Evolutionary conservation across 2,888 invertebrate genomes (phyloP).

Genomic region (Ophioninae sp.): DNA sequence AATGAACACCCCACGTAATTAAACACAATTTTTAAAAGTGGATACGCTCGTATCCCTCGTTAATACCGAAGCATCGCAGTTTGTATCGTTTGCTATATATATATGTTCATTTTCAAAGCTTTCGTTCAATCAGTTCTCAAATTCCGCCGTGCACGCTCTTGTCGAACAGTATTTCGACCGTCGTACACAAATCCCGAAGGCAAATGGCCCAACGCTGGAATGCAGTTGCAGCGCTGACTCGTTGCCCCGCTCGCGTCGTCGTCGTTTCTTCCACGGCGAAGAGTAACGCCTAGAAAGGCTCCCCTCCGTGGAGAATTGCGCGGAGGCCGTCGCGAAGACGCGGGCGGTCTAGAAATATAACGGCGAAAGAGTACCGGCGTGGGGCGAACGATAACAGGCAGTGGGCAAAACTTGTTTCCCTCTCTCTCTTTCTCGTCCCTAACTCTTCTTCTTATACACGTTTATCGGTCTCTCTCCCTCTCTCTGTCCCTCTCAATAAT

Average conservation of each 20-base stretch:
- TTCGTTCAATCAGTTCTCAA: no score
- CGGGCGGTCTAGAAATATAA: conserved; percentile 19
- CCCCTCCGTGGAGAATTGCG: conserved; percentile 51
- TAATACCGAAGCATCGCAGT: no score
- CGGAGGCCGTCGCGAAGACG: conserved; percentile 34
- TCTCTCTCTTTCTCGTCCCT: conserved; percentile 43
- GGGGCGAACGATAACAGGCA: conserved; percentile 57
- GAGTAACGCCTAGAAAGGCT: not conserved
- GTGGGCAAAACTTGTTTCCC: conserved; percentile 39
- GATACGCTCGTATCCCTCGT: no score
- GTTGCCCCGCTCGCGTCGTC: not conserved
- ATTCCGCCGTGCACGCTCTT: no score
- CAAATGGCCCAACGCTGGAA: conserved; percentile 20
- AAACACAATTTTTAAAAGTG: no score
- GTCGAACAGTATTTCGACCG: not conserved
- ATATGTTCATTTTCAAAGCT: no score
- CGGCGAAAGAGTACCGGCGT: conserved; percentile 30
- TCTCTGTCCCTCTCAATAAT: conserved; percentile 68
- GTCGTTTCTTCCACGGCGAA: not conserved
- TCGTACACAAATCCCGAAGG: not conserved
- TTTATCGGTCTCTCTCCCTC: conserved; percentile 34
- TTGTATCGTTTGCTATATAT: no score
- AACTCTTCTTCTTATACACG: conserved; percentile 19
- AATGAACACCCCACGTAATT: no score
- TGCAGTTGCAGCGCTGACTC: conserved; percentile 8